Conservation (phyloP, 2,888 invertebrate species). For the Polia nebulosa region DNA sequence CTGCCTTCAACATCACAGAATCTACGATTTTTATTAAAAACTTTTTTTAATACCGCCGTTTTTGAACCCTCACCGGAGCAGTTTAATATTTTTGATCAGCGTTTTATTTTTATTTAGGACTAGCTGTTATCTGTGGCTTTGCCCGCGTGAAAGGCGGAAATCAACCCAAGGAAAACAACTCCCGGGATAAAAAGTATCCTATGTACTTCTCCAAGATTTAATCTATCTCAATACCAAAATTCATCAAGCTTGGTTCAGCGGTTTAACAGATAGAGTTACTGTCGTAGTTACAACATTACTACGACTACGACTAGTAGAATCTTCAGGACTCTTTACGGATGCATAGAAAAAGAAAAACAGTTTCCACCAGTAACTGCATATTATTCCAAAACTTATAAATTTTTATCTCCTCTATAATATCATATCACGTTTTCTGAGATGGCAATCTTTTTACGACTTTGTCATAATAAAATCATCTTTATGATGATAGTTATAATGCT, state of each 20-base stretch:
- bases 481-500: constrained; percentile 26
- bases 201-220: not conserved
- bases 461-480: constrained; percentile 52
- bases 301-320: too few relatives aligned
- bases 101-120: not conserved
- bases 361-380: not conserved
- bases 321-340: not conserved
- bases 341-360: not conserved
- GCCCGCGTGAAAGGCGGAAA: not conserved
- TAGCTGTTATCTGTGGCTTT: not conserved
- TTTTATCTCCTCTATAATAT: constrained; percentile 25
- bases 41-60: constrained; percentile 4
- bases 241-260: too few relatives aligned
- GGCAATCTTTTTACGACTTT: constrained; percentile 45
- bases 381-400: constrained; percentile 3
- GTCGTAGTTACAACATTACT: too few relatives aligned
- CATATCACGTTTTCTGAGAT: constrained; percentile 35
- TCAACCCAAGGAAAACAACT: not conserved
- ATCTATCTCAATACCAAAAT: not conserved
- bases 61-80: not conserved
- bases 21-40: constrained; percentile 46
- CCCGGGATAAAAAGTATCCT: not conserved
- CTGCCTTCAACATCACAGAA: constrained; percentile 31
- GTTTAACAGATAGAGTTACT: too few relatives aligned
- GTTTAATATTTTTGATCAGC: not conserved